Percentiles rank a stretch among this genome's conserved stretches.
phyloP scores from a whole-genome alignment of 2,113 vertebrate genomes.

The Ciconia boyciana region DNA sequence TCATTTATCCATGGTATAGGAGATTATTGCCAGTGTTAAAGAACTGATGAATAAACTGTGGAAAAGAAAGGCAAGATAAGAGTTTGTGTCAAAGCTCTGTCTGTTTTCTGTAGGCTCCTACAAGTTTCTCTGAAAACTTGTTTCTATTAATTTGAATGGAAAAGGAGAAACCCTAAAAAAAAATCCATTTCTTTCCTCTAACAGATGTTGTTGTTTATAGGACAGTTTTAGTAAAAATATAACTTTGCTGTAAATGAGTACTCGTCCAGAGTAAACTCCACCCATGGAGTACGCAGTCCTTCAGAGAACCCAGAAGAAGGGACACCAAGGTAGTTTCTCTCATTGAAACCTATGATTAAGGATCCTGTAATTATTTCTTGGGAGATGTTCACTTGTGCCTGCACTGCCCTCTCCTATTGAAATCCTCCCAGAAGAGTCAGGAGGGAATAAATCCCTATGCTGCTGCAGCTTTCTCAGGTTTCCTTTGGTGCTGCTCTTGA shows the following conservation, averaged over 20 bases:
- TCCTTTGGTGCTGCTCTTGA: background rate
- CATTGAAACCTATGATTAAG: background rate
- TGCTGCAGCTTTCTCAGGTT: background rate
- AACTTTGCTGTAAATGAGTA: background rate
- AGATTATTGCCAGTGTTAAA: background rate
- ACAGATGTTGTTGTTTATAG: background rate
- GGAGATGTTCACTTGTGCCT: background rate
- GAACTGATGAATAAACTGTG: background rate
- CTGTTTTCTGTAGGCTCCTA: background rate
- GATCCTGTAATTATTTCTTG: background rate
- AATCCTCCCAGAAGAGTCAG: background rate
- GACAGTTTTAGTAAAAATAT: background rate
- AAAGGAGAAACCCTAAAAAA: background rate
- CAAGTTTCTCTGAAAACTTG: background rate
- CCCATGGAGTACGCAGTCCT: background rate
- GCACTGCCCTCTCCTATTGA: constrained; percentile 9
- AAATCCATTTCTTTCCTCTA: background rate
- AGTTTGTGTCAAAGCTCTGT: background rate
- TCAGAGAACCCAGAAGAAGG: background rate
- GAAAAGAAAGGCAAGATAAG: rapidly evolving
- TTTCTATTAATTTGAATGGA: background rate
- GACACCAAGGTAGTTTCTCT: background rate
- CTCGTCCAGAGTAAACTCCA: background rate
- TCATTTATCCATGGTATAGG: background rate
- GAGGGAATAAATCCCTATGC: background rate